Evolutionary conservation across 2,797 vertebrate species (phyloP).

Genomic region (Takifugu ocellatus): DNA sequence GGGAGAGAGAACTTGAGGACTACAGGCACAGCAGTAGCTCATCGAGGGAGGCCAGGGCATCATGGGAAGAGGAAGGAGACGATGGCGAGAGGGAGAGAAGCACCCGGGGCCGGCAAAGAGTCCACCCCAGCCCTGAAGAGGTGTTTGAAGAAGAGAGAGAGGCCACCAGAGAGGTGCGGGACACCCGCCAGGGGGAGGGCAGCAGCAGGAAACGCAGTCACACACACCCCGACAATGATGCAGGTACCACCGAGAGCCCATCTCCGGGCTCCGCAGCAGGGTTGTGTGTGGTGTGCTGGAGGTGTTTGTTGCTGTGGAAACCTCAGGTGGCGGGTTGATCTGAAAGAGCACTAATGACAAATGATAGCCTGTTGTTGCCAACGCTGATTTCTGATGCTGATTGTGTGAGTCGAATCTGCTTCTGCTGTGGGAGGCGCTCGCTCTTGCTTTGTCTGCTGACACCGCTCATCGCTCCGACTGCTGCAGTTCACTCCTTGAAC

Average conservation of each 20-base stretch:
- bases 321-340: slow-evolving; percentile 65
- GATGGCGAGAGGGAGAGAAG: slow-evolving; percentile 27
- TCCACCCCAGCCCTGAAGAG: slow-evolving; percentile 55
- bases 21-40: slow-evolving; percentile 14
- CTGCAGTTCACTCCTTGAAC: slow-evolving; percentile 4
- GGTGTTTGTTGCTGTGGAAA: slow-evolving; percentile 20
- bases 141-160: slow-evolving; percentile 59
- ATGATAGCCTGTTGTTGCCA: background rate
- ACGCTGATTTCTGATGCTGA: slow-evolving; percentile 8
- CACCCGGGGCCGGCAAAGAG: slow-evolving; percentile 36
- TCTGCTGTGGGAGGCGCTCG: slow-evolving; percentile 19
- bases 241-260: slow-evolving; percentile 63
- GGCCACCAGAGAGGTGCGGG: slow-evolving; percentile 32
- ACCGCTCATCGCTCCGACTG: slow-evolving; percentile 17
- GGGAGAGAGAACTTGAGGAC: slow-evolving; percentile 49
- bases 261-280: slow-evolving; percentile 23
- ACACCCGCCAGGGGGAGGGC: slow-evolving; percentile 40
- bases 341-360: no score
- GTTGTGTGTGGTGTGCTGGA: slow-evolving; percentile 45
- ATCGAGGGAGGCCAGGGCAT: slow-evolving; percentile 24
- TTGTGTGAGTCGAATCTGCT: background rate
- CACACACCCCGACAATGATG: slow-evolving; percentile 51
- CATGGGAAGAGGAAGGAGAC: slow-evolving; percentile 52
- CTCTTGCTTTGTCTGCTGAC: slow-evolving; percentile 6
- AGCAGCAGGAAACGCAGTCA: slow-evolving; percentile 44